phyloP scores from a whole-genome alignment of 2,888 invertebrate genomes.

The Spodoptera picta region DNA sequence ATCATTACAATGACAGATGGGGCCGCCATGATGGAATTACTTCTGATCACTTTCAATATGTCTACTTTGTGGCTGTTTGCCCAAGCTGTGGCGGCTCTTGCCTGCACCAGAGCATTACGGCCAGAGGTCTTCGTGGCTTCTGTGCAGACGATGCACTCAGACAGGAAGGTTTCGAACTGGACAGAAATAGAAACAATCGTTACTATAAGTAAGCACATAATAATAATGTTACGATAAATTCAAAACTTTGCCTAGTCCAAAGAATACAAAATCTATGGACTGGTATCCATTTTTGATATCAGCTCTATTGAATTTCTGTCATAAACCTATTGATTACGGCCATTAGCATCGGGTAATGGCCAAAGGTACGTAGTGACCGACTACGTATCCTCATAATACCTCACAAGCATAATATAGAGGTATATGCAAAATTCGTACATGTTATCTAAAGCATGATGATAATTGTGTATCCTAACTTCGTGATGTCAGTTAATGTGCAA shows the following conservation, averaged over 20 bases:
- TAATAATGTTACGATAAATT: no score
- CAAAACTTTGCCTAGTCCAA: no score
- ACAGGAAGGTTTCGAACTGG: conserved; percentile 77
- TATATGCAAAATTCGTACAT: background rate
- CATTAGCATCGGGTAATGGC: no score
- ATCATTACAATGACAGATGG: conserved; percentile 60
- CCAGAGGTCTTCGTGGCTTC: conserved; percentile 62
- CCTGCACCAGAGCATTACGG: conserved; percentile 53
- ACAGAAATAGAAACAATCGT: conserved; percentile 17
- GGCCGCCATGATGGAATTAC: conserved; percentile 50
- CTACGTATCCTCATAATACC: no score
- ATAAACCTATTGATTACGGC: no score
- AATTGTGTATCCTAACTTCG: conserved; percentile 17
- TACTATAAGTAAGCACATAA: no score
- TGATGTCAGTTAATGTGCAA: conserved; percentile 34
- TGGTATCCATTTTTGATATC: no score
- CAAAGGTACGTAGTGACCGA: no score
- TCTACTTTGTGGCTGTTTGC: conserved; percentile 70
- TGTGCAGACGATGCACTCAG: conserved; percentile 68
- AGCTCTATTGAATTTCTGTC: no score
- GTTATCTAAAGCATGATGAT: conserved; percentile 1
- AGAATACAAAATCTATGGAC: no score
- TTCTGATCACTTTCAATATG: conserved; percentile 66
- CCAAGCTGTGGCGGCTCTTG: conserved; percentile 66
- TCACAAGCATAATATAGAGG: no score